Evolutionary conservation across 2,797 vertebrate species (phyloP).

Genomic region (Scarus forsteni): DNA sequence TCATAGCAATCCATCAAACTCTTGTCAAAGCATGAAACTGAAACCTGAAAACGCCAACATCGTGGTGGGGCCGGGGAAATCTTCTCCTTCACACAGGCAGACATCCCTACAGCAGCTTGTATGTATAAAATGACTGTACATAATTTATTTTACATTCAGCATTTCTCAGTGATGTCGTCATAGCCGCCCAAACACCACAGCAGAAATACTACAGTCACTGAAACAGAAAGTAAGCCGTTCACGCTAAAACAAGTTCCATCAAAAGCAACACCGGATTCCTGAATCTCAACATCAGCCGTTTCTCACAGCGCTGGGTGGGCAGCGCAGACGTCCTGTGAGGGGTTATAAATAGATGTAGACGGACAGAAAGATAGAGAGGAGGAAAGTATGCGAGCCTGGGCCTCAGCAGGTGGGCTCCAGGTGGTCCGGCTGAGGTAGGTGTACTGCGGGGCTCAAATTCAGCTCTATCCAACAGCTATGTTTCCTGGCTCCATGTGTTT

Average conservation of each 20-base stretch:
- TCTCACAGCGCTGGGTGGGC: slow-evolving; percentile 50
- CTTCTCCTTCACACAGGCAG: not conserved
- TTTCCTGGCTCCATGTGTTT: slow-evolving; percentile 50
- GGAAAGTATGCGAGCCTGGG: slow-evolving; percentile 48
- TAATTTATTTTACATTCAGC: slow-evolving; percentile 1
- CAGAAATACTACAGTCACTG: slow-evolving; percentile 4
- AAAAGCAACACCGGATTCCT: slow-evolving; percentile 46
- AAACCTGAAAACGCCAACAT: slow-evolving; percentile 5
- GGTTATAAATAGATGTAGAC: slow-evolving; percentile 79
- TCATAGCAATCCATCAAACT: not conserved
- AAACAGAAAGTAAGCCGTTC: slow-evolving; percentile 34
- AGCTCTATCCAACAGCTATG: slow-evolving; percentile 55
- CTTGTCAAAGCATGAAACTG: not conserved
- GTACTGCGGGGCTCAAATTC: slow-evolving; percentile 30
- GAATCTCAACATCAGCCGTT: slow-evolving; percentile 34
- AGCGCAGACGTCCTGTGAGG: slow-evolving; percentile 34
- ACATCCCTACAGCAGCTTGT: not conserved
- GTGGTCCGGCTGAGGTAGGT: slow-evolving; percentile 54
- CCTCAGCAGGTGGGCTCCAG: slow-evolving; percentile 66
- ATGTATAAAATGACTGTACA: not conserved
- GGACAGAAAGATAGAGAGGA: slow-evolving; percentile 51
- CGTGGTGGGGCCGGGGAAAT: not conserved
- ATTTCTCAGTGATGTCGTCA: slow-evolving; percentile 21
- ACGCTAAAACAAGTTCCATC: slow-evolving; percentile 14
- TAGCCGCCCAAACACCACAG: not conserved